phyloP scores from a whole-genome alignment of 1,140 invertebrate species.

The Polypedilum pembai region DNA sequence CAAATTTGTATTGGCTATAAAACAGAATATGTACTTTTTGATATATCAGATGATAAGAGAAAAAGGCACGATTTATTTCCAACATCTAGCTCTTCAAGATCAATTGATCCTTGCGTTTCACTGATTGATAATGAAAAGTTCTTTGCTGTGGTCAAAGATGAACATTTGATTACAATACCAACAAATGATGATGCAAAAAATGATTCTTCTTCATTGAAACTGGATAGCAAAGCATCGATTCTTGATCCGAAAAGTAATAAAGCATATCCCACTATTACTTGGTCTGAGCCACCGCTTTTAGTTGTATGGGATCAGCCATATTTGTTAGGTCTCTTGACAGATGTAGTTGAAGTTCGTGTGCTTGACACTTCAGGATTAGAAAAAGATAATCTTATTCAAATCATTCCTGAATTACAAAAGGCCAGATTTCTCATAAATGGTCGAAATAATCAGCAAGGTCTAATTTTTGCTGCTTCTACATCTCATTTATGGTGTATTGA shows the following conservation, averaged over 20 bases:
- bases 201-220: not conserved
- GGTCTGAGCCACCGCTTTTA: constrained; percentile 37
- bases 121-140: constrained; percentile 45
- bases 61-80: constrained; percentile 58
- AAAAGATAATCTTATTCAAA: constrained; percentile 65
- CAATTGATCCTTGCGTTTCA: constrained; percentile 72
- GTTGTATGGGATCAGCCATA: constrained; percentile 84
- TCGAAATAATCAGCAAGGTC: constrained; percentile 57
- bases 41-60: constrained; percentile 44
- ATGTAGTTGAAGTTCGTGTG: constrained; percentile 74
- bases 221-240: constrained; percentile 28
- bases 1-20: constrained; percentile 77
- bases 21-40: constrained; percentile 69
- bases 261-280: constrained; percentile 34
- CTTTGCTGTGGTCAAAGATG: constrained; percentile 40
- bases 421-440: constrained; percentile 50
- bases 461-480: constrained; percentile 77
- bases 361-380: constrained; percentile 57
- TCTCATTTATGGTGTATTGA: constrained; percentile 81
- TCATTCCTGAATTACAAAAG: constrained; percentile 60
- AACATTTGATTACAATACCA: constrained; percentile 36
- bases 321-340: constrained; percentile 71
- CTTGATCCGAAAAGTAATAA: constrained; percentile 34
- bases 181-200: constrained; percentile 36
- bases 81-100: constrained; percentile 61